These are phyloP conservation scores for Centropyge bicolor DNA, from an alignment of 2,797 vertebrate genomes.

Conservation along the genomic window DNA sequence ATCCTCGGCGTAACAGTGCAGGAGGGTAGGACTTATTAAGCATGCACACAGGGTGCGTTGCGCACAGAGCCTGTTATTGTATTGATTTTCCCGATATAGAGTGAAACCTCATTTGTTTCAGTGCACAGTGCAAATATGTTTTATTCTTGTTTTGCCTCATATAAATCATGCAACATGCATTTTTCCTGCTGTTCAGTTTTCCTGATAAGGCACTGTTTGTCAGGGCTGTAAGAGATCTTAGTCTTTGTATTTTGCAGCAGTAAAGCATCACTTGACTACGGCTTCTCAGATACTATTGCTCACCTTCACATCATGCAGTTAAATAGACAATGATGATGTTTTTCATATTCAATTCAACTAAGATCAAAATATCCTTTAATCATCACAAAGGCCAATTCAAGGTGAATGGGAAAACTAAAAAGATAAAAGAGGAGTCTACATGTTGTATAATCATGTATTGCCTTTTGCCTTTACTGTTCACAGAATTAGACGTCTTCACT, in stretches of 20 bases:
- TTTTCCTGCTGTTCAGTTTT: constrained; percentile 67
- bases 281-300: constrained; percentile 16
- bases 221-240: constrained; percentile 62
- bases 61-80: constrained; percentile 74
- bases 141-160: constrained; percentile 78
- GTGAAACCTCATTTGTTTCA: constrained; percentile 83
- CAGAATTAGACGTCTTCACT: background rate
- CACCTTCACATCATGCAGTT: background rate
- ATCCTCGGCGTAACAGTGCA: constrained; percentile 39
- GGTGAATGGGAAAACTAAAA: background rate
- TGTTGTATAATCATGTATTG: background rate
- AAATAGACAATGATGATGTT: constrained; percentile 15
- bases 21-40: constrained; percentile 70
- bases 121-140: constrained; percentile 82
- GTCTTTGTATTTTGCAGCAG: constrained; percentile 44
- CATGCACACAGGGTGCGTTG: constrained; percentile 71
- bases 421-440: background rate
- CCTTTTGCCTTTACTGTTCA: background rate
- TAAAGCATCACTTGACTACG: constrained; percentile 25
- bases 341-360: background rate
- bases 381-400: background rate
- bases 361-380: background rate
- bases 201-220: constrained; percentile 73
- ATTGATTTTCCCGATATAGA: constrained; percentile 81
- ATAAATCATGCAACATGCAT: constrained; percentile 80